These are phyloP conservation scores for Cephalotes varians DNA, from an alignment of 2,888 invertebrate species.

Conservation along the genomic window DNA sequence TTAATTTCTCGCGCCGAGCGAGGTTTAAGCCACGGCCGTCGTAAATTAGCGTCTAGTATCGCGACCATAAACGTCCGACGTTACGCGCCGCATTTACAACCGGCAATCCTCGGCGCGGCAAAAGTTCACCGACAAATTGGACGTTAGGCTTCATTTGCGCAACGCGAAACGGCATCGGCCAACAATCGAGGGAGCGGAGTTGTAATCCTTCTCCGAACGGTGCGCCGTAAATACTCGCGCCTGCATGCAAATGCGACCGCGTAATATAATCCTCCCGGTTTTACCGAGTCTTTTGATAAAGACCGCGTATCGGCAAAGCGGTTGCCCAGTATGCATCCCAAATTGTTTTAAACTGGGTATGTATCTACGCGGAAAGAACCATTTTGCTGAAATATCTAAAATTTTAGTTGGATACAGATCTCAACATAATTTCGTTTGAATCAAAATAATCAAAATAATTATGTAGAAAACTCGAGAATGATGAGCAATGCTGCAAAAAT, in stretches of 20 bases:
- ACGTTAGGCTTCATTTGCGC: constrained; percentile 57
- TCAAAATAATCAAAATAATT: no score
- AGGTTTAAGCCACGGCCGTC: constrained; percentile 37
- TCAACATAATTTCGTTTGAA: no score
- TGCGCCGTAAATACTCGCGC: constrained; percentile 38
- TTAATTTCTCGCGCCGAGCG: constrained; percentile 30
- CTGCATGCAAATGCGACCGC: constrained; percentile 36
- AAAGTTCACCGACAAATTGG: constrained; percentile 75
- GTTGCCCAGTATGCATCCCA: not conserved
- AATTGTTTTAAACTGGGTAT: not conserved
- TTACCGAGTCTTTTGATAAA: not conserved
- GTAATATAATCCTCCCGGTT: constrained; percentile 15
- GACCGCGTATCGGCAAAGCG: not conserved
- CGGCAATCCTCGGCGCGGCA: constrained; percentile 56
- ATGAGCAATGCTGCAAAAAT: no score
- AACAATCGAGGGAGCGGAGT: constrained; percentile 46
- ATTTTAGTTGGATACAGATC: no score
- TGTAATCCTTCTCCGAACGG: constrained; percentile 40
- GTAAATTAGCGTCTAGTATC: constrained; percentile 69
- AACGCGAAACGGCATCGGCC: constrained; percentile 17
- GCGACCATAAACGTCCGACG: constrained; percentile 69
- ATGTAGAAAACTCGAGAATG: no score
- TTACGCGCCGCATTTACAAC: constrained; percentile 70
- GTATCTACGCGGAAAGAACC: no score
- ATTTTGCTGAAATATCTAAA: no score